Percentiles rank a stretch among this genome's conserved stretches.
phyloP scores from a whole-genome alignment of 2,797 vertebrate genomes.

The Tympanoctomys barrerae region DNA sequence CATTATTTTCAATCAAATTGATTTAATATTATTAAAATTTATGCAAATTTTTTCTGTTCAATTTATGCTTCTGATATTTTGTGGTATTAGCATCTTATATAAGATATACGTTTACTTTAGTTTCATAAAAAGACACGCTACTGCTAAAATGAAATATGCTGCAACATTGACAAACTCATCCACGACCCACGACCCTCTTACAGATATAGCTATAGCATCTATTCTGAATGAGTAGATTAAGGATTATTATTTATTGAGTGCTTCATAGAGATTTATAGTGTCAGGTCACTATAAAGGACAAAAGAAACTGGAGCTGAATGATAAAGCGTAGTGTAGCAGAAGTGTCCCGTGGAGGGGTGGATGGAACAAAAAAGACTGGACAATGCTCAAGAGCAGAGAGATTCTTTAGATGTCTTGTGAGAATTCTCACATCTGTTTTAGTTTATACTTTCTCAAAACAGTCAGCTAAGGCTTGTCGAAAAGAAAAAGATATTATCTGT shows the following conservation, averaged over 20 bases:
- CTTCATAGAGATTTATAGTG: neutral
- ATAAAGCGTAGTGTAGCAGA: neutral
- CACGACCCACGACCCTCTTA: neutral
- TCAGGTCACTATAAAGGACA: neutral
- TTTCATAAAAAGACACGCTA: neutral
- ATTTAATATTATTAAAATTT: neutral
- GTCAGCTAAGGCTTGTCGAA: neutral
- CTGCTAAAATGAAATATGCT: neutral
- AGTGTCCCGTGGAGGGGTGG: rapidly evolving
- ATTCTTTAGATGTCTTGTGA: neutral
- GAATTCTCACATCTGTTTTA: neutral
- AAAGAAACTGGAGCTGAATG: neutral
- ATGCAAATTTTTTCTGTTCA: neutral
- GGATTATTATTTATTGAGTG: neutral
- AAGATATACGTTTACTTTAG: neutral
- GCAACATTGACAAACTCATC: neutral
- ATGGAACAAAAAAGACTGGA: neutral
- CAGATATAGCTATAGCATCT: neutral
- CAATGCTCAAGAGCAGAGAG: neutral
- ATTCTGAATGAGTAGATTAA: neutral
- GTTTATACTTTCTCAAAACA: neutral
- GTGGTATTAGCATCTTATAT: neutral
- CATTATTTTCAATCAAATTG: neutral
- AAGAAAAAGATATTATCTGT: neutral
- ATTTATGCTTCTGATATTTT: neutral